Conservation (phyloP, 2,113 vertebrate genomes). For the Pristiophorus japonicus region DNA sequence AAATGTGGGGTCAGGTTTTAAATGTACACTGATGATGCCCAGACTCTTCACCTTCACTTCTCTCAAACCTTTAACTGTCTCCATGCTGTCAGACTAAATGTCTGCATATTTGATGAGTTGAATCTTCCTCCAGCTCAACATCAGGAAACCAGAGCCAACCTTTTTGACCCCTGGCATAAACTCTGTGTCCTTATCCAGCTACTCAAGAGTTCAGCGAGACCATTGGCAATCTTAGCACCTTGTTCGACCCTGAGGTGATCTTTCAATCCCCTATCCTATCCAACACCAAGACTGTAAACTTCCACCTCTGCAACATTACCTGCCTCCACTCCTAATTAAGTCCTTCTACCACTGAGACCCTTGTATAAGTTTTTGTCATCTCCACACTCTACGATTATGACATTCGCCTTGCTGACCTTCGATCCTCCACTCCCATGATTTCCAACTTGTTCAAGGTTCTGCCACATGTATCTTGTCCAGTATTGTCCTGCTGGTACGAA, state of each 20-base stretch:
- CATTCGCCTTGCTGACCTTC: not conserved
- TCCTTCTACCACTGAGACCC: not conserved
- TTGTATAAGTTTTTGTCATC: not conserved
- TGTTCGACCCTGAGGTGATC: not conserved
- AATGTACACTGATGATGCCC: too few species aligned
- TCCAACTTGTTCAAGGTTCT: not conserved
- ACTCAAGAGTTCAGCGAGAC: not conserved
- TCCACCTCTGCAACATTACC: not conserved
- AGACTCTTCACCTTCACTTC: too few species aligned
- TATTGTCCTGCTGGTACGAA: not conserved
- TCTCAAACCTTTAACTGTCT: too few species aligned
- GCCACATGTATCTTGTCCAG: not conserved
- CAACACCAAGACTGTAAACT: not conserved
- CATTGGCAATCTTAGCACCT: not conserved
- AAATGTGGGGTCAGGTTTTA: too few species aligned
- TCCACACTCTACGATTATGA: not conserved
- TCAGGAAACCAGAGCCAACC: not conserved
- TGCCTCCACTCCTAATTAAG: not conserved
- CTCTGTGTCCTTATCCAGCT: too few species aligned
- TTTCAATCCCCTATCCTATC: not conserved
- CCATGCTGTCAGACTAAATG: too few species aligned
- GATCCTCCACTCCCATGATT: too few species aligned
- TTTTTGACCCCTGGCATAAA: not conserved
- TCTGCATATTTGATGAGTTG: too few species aligned
- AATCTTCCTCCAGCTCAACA: not conserved